A percentile compares a stretch with the other conserved stretches of the same genome.
These are phyloP conservation scores for Melanotaenia maccullochi DNA, from an alignment of 2,797 vertebrate genomes.

Conservation along the genomic window DNA sequence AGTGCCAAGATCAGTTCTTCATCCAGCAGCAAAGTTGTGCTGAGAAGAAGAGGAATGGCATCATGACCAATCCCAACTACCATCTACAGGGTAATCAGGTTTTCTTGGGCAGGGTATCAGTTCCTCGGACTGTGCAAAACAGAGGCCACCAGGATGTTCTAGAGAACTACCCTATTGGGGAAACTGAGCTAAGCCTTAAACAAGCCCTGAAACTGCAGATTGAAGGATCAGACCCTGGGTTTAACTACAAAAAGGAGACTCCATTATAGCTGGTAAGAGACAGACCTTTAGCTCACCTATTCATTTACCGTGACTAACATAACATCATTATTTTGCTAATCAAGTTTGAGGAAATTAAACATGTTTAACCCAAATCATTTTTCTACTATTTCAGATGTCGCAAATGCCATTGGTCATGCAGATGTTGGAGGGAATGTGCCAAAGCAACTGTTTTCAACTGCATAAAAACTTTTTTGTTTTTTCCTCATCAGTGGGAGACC, in stretches of 20 bases:
- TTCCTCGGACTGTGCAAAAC: constrained; percentile 88
- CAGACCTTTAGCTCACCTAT: not conserved
- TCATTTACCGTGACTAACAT: not conserved
- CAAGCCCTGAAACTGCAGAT: constrained; percentile 99
- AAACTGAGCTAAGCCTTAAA: constrained; percentile 97
- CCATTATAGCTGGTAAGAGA: constrained; percentile 92
- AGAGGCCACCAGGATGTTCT: constrained; percentile 92
- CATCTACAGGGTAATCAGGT: constrained; percentile 97
- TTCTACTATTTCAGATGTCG: constrained; percentile 78
- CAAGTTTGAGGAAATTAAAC: constrained; percentile 17
- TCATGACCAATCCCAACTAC: constrained; percentile 98
- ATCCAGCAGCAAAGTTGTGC: constrained; percentile 92
- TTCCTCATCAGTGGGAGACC: constrained; percentile 59
- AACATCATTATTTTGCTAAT: constrained; percentile 34
- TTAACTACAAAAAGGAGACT: constrained; percentile 99
- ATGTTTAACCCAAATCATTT: constrained; percentile 63
- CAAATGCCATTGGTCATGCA: constrained; percentile 71
- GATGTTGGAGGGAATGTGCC: constrained; percentile 81
- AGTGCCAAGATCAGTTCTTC: constrained; percentile 89
- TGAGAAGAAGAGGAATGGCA: constrained; percentile 96
- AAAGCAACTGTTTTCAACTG: constrained; percentile 83
- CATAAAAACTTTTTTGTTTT: constrained; percentile 44
- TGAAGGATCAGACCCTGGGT: constrained; percentile 92
- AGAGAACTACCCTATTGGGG: constrained; percentile 92
- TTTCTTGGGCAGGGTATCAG: constrained; percentile 93